Evolutionary conservation across 2,888 invertebrate species (phyloP).

Genomic region (Cheilosia scutellata): DNA sequence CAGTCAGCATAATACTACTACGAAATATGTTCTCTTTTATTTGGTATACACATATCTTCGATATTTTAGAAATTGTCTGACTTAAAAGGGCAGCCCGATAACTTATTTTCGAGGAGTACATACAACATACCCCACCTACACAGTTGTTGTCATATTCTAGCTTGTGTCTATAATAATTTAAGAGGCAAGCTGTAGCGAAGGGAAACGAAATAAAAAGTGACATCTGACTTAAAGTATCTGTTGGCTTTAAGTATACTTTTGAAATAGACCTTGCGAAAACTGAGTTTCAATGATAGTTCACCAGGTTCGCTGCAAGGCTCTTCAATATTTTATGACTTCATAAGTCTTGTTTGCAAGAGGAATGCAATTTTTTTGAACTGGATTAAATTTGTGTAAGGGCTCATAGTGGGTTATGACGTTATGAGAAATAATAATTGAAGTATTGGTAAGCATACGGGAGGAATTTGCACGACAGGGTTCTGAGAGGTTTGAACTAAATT

Average conservation of each 20-base stretch:
- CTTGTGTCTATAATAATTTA: constrained; percentile 21
- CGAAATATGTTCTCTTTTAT: constrained; percentile 44
- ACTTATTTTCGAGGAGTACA: constrained; percentile 16
- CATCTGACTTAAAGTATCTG: background rate
- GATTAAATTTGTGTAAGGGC: too few species aligned
- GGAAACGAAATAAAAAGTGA: background rate
- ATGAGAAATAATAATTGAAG: too few species aligned
- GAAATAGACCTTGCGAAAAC: background rate
- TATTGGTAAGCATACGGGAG: too few species aligned
- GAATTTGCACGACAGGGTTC: too few species aligned
- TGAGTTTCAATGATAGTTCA: background rate
- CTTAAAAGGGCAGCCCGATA: constrained; percentile 55
- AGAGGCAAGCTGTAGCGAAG: constrained; percentile 6
- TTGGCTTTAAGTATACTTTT: background rate
- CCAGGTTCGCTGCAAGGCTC: background rate
- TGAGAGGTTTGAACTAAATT: too few species aligned
- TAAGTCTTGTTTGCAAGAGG: too few species aligned
- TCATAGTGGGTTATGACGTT: too few species aligned
- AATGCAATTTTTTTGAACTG: too few species aligned
- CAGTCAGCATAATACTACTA: constrained; percentile 57
- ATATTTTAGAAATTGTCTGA: constrained; percentile 58
- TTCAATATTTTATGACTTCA: background rate
- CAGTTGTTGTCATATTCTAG: constrained; percentile 22
- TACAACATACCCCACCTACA: background rate
- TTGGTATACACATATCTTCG: constrained; percentile 46